Evolutionary conservation across 2,113 vertebrate species (phyloP).

Genomic region (Chrysemys picta): DNA sequence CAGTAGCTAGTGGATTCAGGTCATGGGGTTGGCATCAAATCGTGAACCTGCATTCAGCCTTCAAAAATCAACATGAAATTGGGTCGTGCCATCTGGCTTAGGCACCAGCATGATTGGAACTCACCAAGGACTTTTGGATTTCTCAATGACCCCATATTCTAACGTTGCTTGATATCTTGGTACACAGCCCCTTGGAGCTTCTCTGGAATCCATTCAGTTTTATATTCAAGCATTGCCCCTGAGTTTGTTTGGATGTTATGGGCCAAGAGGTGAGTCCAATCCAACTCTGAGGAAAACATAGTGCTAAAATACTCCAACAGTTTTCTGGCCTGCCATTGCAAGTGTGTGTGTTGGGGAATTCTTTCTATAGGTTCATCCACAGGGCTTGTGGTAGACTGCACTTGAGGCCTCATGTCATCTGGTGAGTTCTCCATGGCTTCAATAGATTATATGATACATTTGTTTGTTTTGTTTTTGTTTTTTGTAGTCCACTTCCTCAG

Average conservation of each 20-base stretch:
- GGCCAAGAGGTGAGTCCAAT: not conserved
- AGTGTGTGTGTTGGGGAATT: no score
- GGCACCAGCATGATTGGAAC: not conserved
- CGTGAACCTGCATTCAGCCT: not conserved
- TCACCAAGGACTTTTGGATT: not conserved
- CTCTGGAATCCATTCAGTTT: not conserved
- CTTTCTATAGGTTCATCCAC: no score
- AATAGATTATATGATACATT: no score
- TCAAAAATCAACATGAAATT: not conserved
- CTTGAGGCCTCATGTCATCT: no score
- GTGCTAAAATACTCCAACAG: no score
- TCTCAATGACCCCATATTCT: not conserved
- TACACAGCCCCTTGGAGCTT: not conserved
- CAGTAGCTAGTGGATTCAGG: not conserved
- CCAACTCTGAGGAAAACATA: not conserved
- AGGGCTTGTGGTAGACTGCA: no score
- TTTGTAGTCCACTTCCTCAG: no score
- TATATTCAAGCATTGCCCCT: not conserved
- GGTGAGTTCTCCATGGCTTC: no score
- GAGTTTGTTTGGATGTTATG: not conserved
- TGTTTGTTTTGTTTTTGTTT: no score
- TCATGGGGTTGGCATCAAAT: not conserved
- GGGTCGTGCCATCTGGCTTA: not conserved
- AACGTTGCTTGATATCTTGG: not conserved
- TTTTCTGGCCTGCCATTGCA: no score